Conservation (phyloP, 2,113 vertebrate species). For the Malurus cyaneus region DNA sequence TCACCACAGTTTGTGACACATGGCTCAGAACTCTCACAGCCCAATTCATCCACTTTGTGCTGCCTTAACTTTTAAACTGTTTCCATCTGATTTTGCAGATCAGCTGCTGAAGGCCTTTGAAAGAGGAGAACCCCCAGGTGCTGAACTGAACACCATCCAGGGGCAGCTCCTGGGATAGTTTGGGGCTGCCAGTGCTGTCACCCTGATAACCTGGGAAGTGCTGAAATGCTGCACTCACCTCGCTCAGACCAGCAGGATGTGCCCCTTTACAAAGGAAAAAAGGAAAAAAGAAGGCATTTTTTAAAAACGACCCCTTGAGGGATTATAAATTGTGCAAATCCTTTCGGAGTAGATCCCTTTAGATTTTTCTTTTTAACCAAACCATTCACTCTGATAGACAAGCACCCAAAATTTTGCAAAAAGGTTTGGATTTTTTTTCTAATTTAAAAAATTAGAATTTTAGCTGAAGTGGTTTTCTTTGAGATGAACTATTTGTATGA, state of each 20-base stretch:
- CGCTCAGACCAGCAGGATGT: not conserved
- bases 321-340: not conserved
- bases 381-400: not conserved
- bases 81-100: not conserved
- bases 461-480: not conserved
- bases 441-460: not conserved
- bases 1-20: fast-evolving
- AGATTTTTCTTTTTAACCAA: not conserved
- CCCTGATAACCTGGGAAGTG: not conserved
- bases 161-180: not conserved
- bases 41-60: not conserved
- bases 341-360: not conserved
- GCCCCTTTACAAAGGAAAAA: not conserved
- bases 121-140: fast-evolving
- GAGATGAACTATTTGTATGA: not conserved
- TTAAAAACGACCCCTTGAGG: not conserved
- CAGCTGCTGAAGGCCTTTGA: not conserved
- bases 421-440: not conserved
- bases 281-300: not conserved
- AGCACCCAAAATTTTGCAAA: not conserved
- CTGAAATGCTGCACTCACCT: not conserved
- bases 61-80: not conserved
- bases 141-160: not conserved
- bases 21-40: too few species aligned
- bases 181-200: not conserved